phyloP scores from a whole-genome alignment of 2,888 invertebrate species.

The Ischnus inquisitorius region DNA sequence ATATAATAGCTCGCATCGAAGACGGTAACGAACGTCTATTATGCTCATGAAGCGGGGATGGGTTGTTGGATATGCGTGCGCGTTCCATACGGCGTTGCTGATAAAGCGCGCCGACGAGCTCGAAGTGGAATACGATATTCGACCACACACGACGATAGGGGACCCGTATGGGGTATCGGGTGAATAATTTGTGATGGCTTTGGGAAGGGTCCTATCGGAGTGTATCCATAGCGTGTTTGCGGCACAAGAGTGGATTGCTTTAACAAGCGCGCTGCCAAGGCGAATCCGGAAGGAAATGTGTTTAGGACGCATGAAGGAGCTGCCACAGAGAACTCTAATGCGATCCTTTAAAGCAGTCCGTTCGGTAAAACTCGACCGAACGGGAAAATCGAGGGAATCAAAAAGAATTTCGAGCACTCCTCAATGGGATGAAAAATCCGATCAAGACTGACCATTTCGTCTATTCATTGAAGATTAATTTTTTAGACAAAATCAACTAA shows the following conservation, averaged over 20 bases:
- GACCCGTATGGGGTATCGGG: constrained; percentile 27
- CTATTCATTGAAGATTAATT: no score
- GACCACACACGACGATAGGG: constrained; percentile 18
- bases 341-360: no score
- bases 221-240: not conserved
- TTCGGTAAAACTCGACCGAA: no score
- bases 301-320: no score
- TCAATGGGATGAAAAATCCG: no score
- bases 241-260: not conserved
- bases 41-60: not conserved
- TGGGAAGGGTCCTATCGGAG: not conserved
- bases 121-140: constrained; percentile 31
- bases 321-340: no score
- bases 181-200: constrained; percentile 54
- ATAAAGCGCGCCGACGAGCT: constrained; percentile 27
- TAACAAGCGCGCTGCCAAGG: not conserved
- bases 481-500: no score
- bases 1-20: constrained; percentile 16
- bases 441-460: no score
- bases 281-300: not conserved
- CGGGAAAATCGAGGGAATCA: no score
- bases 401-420: no score
- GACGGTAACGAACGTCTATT: constrained; percentile 35
- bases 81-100: not conserved
- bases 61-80: not conserved